Evolutionary conservation across 2,797 vertebrate genomes (phyloP), one percentile per base, ranked within the genome.

Genomic region (Catamblyrhynchus diadema): DNA sequence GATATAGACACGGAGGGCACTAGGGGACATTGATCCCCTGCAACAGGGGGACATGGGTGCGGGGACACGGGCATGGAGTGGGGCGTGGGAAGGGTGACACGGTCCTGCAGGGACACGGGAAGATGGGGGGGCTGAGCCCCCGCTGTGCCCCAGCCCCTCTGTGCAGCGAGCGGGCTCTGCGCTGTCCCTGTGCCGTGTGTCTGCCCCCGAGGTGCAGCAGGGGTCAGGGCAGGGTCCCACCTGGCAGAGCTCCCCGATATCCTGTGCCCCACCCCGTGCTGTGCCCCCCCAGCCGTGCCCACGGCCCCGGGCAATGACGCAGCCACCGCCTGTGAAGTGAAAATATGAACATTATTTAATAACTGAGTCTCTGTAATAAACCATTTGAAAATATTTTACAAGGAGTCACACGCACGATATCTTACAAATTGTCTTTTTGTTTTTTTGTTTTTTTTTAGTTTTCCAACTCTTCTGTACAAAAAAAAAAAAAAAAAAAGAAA

Each of bases 331-430:
- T 97, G 97, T 99, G 99, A 99, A 99, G 99, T 99, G 99, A 99
- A 99, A 99, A 99, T 99, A 99, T 99, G 99, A 99, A 99, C 99
- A 99, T 99, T 99, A 99, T 99, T 99, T 99, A 99, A 99, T 99
- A 99, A 99, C 99, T 98, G 99, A 99, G 99, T 99, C 99, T 99
- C 99, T 99, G 99, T 99, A 99, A 99, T 99, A 99, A 99, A 99
- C 99, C 98, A 99, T 99, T 99, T 99, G 99, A 99, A 99, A 99
- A 99, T 99, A 99, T 99, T 99, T 99, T 99, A 99, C 99, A 99
- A 99, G 99, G 99, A 99, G 98, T 99, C 99, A 99, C 99, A 99
- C 99, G 98, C 99, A 99, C 98, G 86, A 98, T 99, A 99, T 99
- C 99, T 99, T 99, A 99, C 99, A 99, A 99, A 99, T 98, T 98